Conservation (phyloP, 2,113 vertebrate genomes). For the Mormoops blainvillei region DNA sequence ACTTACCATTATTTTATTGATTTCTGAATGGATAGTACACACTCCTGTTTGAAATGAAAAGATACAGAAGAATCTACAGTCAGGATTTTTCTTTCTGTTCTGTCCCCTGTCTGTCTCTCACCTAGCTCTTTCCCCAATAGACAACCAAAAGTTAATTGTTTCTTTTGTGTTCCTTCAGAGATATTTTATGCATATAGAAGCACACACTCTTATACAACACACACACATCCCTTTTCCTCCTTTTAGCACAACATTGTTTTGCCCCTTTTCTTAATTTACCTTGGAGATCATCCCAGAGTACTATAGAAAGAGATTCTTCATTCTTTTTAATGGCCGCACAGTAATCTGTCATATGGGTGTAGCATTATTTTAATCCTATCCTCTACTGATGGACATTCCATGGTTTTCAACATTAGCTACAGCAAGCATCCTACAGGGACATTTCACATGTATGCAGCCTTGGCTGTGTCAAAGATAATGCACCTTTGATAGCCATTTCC, state of each 20-base stretch:
- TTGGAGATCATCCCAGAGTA: neutral
- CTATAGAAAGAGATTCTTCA: neutral
- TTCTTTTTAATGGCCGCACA: neutral
- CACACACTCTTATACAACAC: neutral
- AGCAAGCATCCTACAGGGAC: neutral
- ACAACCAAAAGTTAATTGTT: neutral
- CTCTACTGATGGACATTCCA: neutral
- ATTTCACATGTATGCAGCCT: neutral
- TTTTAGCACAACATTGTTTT: neutral
- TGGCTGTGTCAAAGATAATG: neutral
- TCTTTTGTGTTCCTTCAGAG: neutral
- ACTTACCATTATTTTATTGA: neutral
- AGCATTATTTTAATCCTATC: neutral
- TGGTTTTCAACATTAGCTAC: neutral
- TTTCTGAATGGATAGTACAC: neutral
- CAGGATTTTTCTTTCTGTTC: neutral
- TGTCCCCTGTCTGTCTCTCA: neutral
- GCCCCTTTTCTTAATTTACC: neutral
- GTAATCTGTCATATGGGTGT: neutral
- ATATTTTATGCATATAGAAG: neutral
- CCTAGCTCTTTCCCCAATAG: neutral
- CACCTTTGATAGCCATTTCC: neutral
- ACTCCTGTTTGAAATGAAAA: constrained; percentile 3
- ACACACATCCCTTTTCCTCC: no score
- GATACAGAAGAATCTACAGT: neutral